phyloP scores from a whole-genome alignment of 37 sponge, comb jelly and placozoan species.

The Aplysina aerophoba region DNA sequence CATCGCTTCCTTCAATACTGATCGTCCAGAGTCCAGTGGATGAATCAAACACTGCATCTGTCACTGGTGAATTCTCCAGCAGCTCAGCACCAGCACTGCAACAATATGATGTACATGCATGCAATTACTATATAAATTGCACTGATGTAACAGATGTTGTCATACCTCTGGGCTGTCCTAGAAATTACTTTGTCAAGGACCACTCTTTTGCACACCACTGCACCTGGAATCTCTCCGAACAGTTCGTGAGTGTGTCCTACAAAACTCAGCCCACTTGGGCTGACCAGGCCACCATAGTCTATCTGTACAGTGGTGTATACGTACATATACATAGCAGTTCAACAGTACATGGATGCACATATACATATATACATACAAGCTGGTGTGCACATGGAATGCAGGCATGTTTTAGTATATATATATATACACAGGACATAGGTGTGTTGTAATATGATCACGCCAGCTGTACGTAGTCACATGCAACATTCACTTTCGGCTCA shows the following conservation, averaged over 20 bases:
- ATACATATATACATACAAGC: too few relatives aligned
- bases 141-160: too few relatives aligned
- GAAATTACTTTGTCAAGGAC: constrained; percentile 49
- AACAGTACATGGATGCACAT: too few relatives aligned
- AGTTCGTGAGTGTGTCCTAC: constrained; percentile 47
- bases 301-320: constrained; percentile 23
- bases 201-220: constrained; percentile 63
- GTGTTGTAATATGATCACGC: too few relatives aligned
- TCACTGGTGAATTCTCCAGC: constrained; percentile 47
- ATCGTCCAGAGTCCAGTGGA: constrained; percentile 65
- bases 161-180: constrained; percentile 33
- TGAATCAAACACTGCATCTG: constrained; percentile 50
- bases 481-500: too few relatives aligned
- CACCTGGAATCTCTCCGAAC: constrained; percentile 60
- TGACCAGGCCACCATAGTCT: constrained; percentile 61
- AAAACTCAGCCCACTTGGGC: constrained; percentile 63
- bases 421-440: too few relatives aligned
- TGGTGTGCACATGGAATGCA: background rate
- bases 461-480: too few relatives aligned
- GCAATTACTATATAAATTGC: too few relatives aligned
- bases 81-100: constrained; percentile 56
- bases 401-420: background rate
- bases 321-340: background rate
- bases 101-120: too few relatives aligned
- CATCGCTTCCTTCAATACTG: constrained; percentile 40